phyloP scores from a whole-genome alignment of 2,113 vertebrate genomes.

The Falco punctatus region DNA sequence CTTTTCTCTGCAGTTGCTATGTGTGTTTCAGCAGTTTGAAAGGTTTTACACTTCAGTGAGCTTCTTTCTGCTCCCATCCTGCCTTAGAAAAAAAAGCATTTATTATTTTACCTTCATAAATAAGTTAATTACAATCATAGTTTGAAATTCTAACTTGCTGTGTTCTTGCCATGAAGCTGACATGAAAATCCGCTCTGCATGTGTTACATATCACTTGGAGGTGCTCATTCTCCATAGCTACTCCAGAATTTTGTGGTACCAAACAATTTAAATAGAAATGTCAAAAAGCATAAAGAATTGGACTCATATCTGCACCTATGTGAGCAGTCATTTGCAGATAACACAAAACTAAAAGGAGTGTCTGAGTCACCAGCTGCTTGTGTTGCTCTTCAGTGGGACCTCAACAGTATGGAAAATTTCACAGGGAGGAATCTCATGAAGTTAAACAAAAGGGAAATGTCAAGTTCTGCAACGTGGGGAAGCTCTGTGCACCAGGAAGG shows the following conservation, averaged over 20 bases:
- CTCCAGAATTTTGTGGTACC: not conserved
- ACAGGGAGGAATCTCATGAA: not conserved
- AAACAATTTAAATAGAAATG: not conserved
- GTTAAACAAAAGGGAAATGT: not conserved
- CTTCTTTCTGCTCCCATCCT: constrained; percentile 28
- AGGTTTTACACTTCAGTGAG: not conserved
- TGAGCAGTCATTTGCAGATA: not conserved
- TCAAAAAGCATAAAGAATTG: not conserved
- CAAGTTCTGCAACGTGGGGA: not conserved
- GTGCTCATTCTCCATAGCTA: not conserved
- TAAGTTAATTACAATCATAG: not conserved
- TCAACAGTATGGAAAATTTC: not conserved
- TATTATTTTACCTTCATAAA: not conserved
- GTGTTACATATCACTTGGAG: not conserved
- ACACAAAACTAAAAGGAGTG: not conserved
- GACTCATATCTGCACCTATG: not conserved
- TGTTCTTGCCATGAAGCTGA: not conserved
- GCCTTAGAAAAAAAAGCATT: not conserved
- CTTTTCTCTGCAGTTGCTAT: not conserved
- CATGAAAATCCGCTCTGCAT: not conserved
- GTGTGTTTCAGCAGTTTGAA: constrained; percentile 42
- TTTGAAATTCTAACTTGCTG: not conserved
- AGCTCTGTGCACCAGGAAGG: not conserved
- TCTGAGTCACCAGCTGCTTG: not conserved
- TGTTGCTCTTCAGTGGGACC: not conserved